A percentile compares a stretch with the other conserved stretches of the same genome.
phyloP scores from a whole-genome alignment of 2,113 vertebrate genomes.

The Columba livia region DNA sequence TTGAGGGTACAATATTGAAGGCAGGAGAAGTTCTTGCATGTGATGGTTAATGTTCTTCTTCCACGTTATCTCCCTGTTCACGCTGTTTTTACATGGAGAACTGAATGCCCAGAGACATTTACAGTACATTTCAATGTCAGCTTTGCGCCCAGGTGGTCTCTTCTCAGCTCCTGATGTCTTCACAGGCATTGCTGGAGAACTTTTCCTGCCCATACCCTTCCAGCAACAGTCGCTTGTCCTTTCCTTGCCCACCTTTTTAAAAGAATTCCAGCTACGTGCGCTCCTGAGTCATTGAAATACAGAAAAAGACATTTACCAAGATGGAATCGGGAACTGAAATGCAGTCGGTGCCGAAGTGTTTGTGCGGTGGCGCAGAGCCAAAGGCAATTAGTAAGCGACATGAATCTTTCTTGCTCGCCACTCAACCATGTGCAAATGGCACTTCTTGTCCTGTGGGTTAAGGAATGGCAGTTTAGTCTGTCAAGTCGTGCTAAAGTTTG shows the following conservation, averaged over 20 bases:
- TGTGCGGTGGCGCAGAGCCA: slow-evolving; percentile 43
- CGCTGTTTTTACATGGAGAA: not conserved
- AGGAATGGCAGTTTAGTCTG: slow-evolving; percentile 63
- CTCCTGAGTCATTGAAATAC: slow-evolving; percentile 16
- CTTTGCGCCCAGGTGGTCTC: not conserved
- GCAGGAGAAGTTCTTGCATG: not conserved
- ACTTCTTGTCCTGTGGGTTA: slow-evolving; percentile 66
- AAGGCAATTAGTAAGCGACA: slow-evolving; percentile 56
- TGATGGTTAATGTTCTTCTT: not conserved
- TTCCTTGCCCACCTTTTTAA: not conserved
- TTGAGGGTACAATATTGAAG: not conserved
- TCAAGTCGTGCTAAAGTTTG: slow-evolving; percentile 47
- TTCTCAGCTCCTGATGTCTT: not conserved
- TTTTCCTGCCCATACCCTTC: not conserved
- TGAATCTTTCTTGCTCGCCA: slow-evolving; percentile 48
- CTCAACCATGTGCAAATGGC: slow-evolving; percentile 50
- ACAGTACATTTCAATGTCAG: not conserved
- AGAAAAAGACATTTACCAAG: slow-evolving; percentile 1
- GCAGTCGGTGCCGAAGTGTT: not conserved
- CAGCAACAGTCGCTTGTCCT: not conserved
- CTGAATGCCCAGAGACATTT: not conserved
- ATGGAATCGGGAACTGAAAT: not conserved
- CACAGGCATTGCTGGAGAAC: not conserved
- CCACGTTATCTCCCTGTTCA: not conserved
- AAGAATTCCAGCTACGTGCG: not conserved